Percentiles rank a stretch among this genome's conserved stretches.
phyloP scores from a whole-genome alignment of 2,113 vertebrate genomes.

The Channa maculata region DNA sequence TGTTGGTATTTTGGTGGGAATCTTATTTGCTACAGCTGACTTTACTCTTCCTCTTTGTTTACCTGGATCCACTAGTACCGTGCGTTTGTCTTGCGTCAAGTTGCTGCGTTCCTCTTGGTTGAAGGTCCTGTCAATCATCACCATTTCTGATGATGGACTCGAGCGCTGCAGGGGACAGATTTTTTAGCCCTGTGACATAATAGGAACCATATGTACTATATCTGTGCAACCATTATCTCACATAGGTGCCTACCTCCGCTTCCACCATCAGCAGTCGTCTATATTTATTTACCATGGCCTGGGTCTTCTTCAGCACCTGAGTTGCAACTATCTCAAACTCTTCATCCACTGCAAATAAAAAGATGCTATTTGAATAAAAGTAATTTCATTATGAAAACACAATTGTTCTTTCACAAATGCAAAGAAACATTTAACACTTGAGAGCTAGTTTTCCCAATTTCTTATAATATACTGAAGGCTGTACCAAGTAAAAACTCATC shows the following conservation, averaged over 20 bases:
- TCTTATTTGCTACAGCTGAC: not conserved
- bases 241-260: slow-evolving; percentile 87
- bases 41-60: slow-evolving; percentile 30
- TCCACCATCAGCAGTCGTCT: slow-evolving; percentile 95
- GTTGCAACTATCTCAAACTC: slow-evolving; percentile 94
- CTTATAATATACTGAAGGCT: not conserved
- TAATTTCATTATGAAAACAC: not conserved
- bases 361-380: not conserved
- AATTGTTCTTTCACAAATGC: not conserved
- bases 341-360: slow-evolving; percentile 86
- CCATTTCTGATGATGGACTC: slow-evolving; percentile 97
- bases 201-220: not conserved
- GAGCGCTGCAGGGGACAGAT: slow-evolving; percentile 81
- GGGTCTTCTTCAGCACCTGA: slow-evolving; percentile 93
- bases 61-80: slow-evolving; percentile 95
- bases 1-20: not conserved
- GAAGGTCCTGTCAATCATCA: slow-evolving; percentile 98
- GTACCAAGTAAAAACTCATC: slow-evolving; percentile 88
- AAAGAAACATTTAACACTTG: too few relatives aligned
- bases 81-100: slow-evolving; percentile 94
- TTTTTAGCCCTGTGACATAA: not conserved
- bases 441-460: not conserved
- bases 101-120: slow-evolving; percentile 95
- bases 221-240: not conserved
- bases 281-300: slow-evolving; percentile 98